Conservation (phyloP, 2,113 vertebrate genomes). For the Falcunculus frontatus region DNA sequence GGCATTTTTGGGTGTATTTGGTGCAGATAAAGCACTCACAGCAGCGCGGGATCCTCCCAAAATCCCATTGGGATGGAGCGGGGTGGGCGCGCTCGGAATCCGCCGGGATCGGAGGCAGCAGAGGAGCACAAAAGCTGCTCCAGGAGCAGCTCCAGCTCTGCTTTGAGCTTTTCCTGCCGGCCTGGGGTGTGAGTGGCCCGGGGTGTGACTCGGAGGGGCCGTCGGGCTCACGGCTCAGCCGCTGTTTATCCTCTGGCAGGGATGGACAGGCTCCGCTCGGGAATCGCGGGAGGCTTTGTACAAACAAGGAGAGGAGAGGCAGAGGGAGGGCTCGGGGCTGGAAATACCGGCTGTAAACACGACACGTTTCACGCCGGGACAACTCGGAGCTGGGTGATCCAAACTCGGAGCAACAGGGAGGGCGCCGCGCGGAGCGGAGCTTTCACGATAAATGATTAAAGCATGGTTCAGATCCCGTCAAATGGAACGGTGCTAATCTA, state of each 20-base stretch:
- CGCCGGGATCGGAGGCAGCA: rapidly evolving
- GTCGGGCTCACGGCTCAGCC: background rate
- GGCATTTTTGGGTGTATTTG: background rate
- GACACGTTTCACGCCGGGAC: background rate
- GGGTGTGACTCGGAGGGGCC: background rate
- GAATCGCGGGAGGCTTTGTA: constrained; percentile 8
- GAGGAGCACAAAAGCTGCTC: background rate
- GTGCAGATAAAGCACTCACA: rapidly evolving
- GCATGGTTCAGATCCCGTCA: constrained; percentile 66
- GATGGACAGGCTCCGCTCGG: background rate
- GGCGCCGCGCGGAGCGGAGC: constrained; percentile 2
- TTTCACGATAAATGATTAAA: constrained; percentile 69
- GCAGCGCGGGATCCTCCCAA: background rate
- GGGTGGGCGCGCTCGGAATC: rapidly evolving
- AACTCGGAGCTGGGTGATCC: background rate
- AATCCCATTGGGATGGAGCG: rapidly evolving
- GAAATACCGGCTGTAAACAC: background rate
- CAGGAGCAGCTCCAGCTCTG: background rate
- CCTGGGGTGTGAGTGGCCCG: background rate
- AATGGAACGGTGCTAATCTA: constrained; percentile 73
- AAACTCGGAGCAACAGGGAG: background rate
- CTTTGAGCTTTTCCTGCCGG: background rate
- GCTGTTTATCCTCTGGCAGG: background rate
- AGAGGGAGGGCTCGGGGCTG: background rate
- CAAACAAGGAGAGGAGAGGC: constrained; percentile 53